These are phyloP conservation scores for Dryobotodes eremita DNA, from an alignment of 2,888 invertebrate species.

Conservation along the genomic window DNA sequence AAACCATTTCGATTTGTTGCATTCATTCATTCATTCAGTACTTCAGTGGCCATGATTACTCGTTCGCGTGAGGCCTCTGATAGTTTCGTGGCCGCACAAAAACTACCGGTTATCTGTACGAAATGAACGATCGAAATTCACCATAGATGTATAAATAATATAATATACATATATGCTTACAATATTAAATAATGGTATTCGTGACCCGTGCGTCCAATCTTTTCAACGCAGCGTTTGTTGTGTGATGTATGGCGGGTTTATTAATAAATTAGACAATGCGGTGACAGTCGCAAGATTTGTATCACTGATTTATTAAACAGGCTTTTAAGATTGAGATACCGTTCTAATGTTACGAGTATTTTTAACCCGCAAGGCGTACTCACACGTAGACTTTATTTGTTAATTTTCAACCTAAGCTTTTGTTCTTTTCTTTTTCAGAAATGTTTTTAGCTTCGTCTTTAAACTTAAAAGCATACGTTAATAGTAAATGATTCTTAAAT, in stretches of 20 bases:
- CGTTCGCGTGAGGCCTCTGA: conserved; percentile 84
- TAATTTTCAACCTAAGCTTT: background rate
- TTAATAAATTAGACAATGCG: conserved; percentile 73
- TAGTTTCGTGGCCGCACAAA: conserved; percentile 80
- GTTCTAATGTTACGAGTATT: conserved; percentile 22
- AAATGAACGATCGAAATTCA: conserved; percentile 77
- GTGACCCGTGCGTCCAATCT: conserved; percentile 73
- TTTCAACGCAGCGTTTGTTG: conserved; percentile 67
- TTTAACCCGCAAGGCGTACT: conserved; percentile 1
- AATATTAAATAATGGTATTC: conserved; percentile 79
- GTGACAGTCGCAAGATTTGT: conserved; percentile 64
- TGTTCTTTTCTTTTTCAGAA: background rate
- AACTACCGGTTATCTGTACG: conserved; percentile 72
- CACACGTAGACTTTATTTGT: background rate
- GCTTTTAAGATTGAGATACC: conserved; percentile 39
- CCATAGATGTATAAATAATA: conserved; percentile 75
- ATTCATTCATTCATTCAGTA: conserved; percentile 82
- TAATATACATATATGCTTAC: conserved; percentile 66
- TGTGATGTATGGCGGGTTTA: conserved; percentile 70
- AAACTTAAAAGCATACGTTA: conserved; percentile 12
- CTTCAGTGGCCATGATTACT: conserved; percentile 83
- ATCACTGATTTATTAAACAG: conserved; percentile 59
- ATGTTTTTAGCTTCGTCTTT: background rate
- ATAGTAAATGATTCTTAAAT: conserved; percentile 20
- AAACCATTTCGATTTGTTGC: conserved; percentile 83